phyloP scores from a whole-genome alignment of 2,113 vertebrate genomes.

The Brachypteracias leptosomus region DNA sequence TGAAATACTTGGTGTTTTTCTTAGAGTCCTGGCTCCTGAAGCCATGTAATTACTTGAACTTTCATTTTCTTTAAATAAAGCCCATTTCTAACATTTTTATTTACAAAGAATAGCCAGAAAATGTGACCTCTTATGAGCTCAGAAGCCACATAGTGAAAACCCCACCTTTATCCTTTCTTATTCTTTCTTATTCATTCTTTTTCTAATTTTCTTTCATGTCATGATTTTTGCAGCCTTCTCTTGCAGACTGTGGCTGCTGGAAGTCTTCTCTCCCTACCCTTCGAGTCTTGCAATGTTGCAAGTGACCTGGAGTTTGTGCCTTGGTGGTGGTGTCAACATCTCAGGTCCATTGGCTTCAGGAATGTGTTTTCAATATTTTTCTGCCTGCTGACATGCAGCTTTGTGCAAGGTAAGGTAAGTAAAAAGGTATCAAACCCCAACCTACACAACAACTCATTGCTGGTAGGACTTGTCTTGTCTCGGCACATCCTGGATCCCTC shows the following conservation, averaged over 20 bases:
- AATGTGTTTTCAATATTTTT: neutral
- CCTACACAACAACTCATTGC: neutral
- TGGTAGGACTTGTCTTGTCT: neutral
- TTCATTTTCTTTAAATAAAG: slow-evolving; percentile 63
- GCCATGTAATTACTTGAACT: slow-evolving; percentile 43
- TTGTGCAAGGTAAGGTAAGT: neutral
- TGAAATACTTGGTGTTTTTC: slow-evolving; percentile 31
- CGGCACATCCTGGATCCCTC: neutral
- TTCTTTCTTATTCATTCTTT: neutral
- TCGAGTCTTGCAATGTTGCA: neutral
- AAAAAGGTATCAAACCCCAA: neutral
- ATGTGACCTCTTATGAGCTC: neutral
- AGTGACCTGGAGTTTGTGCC: neutral
- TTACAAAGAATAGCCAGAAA: neutral
- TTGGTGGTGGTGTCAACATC: neutral
- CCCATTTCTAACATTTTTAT: neutral
- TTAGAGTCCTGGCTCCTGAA: slow-evolving; percentile 30
- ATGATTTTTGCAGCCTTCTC: neutral
- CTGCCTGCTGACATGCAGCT: neutral
- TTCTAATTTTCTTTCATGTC: neutral
- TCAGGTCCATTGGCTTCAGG: neutral
- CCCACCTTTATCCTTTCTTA: neutral
- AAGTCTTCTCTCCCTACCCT: neutral
- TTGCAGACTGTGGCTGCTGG: neutral
- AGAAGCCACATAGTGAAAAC: neutral